Evolutionary conservation across 2,113 vertebrate genomes (phyloP), one percentile per base, ranked within the genome.

Genomic region (Nothoprocta pentlandii): DNA sequence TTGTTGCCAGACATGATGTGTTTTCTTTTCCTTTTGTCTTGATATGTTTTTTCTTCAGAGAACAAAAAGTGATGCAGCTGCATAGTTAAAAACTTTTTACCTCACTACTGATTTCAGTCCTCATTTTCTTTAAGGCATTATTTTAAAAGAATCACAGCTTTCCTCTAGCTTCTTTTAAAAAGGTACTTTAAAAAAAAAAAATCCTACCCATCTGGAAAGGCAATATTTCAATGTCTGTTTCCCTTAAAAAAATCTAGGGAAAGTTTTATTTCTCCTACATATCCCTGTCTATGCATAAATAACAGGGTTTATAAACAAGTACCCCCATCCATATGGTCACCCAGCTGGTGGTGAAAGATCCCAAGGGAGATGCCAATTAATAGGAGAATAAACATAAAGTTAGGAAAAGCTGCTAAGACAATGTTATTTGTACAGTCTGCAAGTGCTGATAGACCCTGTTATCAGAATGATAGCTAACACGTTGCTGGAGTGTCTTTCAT

Each of bases 291-390:
- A 25, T 89, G 54, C 63, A 79, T 85, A 95, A 93, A 88, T 94
- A 94, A 89, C 61, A 59, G 62, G 66, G 54, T 93, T 95, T 95
- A 87, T 94, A 95, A 97, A 96, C 93, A 94, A 94, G 30, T 83
- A 76, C 92, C 80, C 83, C 39, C 30, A 56, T 64, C 88, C 97
- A 95, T 97, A 97, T 94, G 88, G 93, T 87, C 88, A 92, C 81
- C 93, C 95, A 93, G 93, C 92, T 97, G 96, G 64, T 94, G 41
- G 32, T 62, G 42, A 90, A 44, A 9, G 87, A 92, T 94, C 96
- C 92, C 95, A 58, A 79, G 93, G 62, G 93, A 93, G 62, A 74
- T 42, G 91, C 21, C 79, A 93, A 90, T 95, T 96, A 94, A 62
- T 77, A 49, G 68, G 68, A 94, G 39, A n/a, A 68, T 62, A 87